phyloP scores from a whole-genome alignment of 2,797 vertebrate species.

The Hyperoplus immaculatus region DNA sequence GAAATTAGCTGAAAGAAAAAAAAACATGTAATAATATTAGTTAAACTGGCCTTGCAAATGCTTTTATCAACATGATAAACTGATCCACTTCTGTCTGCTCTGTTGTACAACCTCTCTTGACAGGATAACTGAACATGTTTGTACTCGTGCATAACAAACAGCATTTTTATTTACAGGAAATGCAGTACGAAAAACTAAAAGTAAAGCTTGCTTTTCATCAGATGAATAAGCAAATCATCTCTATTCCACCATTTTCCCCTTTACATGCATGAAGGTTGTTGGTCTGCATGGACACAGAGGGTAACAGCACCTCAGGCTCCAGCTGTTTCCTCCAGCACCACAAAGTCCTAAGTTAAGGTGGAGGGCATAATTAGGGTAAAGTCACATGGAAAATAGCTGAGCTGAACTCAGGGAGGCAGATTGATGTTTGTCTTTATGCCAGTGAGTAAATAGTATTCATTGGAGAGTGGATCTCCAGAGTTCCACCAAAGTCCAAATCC shows the following conservation, averaged over 20 bases:
- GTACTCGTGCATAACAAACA: constrained; percentile 3
- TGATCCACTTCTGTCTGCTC: constrained; percentile 50
- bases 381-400: constrained; percentile 25
- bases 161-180: constrained; percentile 51
- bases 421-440: constrained; percentile 81
- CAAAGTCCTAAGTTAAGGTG: constrained; percentile 5
- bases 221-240: constrained; percentile 29
- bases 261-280: constrained; percentile 19
- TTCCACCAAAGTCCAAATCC: constrained; percentile 92
- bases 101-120: constrained; percentile 41
- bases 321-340: constrained; percentile 24
- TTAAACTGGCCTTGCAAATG: constrained; percentile 39
- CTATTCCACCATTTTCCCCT: constrained; percentile 22
- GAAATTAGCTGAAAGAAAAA: constrained; percentile 43
- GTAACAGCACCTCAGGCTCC: constrained; percentile 19
- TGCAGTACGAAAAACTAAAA: constrained; percentile 30
- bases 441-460: constrained; percentile 95
- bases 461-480: constrained; percentile 93
- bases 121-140: constrained; percentile 36
- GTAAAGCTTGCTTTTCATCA: constrained; percentile 32
- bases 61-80: constrained; percentile 84
- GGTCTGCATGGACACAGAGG: constrained; percentile 22
- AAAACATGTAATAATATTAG: constrained; percentile 12
- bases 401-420: background rate
- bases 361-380: constrained; percentile 16